A percentile compares a stretch with the other conserved stretches of the same genome.
Evolutionary conservation across 2,888 invertebrate genomes (phyloP).

Genomic region (Caenorhabditis angaria): DNA sequence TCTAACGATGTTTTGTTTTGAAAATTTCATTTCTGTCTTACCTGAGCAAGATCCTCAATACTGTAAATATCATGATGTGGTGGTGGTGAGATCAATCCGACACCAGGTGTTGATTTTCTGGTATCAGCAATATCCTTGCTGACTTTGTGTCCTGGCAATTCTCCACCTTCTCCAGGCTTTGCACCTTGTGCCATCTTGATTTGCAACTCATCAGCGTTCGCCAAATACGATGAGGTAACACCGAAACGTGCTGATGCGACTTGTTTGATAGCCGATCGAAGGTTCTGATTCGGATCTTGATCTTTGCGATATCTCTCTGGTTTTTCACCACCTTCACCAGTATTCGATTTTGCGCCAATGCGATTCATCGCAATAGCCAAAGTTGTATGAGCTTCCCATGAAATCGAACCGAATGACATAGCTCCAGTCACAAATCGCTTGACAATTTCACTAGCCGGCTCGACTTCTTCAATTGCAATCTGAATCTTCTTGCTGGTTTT

Average conservation of each 20-base stretch:
- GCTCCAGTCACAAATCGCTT: slow-evolving; percentile 92
- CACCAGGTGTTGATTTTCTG: slow-evolving; percentile 93
- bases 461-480: slow-evolving; percentile 87
- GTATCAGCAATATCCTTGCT: slow-evolving; percentile 93
- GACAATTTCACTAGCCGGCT: slow-evolving; percentile 91
- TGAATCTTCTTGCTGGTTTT: slow-evolving; percentile 81
- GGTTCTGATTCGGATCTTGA: slow-evolving; percentile 84
- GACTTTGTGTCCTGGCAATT: slow-evolving; percentile 88
- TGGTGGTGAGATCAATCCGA: slow-evolving; percentile 96
- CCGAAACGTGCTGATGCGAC: slow-evolving; percentile 95
- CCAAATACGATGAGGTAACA: slow-evolving; percentile 94
- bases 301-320: slow-evolving; percentile 78
- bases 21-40: slow-evolving; percentile 46
- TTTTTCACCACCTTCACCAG: slow-evolving; percentile 91
- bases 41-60: slow-evolving; percentile 95
- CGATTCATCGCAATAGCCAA: slow-evolving; percentile 97
- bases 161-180: slow-evolving; percentile 98
- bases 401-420: slow-evolving; percentile 97
- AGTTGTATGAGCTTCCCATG: slow-evolving; percentile 92
- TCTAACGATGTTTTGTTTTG: not conserved
- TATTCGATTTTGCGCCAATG: slow-evolving; percentile 96
- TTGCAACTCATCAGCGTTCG: slow-evolving; percentile 96
- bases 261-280: slow-evolving; percentile 95
- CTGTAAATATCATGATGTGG: slow-evolving; percentile 99
- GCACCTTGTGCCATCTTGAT: slow-evolving; percentile 98